Conservation (phyloP, 1,140 invertebrate species). For the Lordiphosa clarofinis region DNA sequence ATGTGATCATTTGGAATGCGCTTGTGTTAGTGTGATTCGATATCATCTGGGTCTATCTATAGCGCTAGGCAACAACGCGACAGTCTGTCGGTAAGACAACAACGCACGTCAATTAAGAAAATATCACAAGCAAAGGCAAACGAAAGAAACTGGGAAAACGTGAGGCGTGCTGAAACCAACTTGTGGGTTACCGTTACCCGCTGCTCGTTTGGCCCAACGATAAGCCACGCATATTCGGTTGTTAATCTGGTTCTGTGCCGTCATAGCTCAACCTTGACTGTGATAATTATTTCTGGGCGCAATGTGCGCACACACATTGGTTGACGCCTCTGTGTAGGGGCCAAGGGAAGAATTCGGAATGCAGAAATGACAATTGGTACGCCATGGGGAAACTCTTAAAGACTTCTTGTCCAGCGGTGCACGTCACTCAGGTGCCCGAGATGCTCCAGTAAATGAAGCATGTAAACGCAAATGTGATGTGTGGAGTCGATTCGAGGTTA, state of each 20-base stretch:
- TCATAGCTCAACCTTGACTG: slow-evolving; percentile 12
- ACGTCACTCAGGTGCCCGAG: too few relatives aligned
- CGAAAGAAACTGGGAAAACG: slow-evolving; percentile 5
- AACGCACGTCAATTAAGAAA: slow-evolving; percentile 16
- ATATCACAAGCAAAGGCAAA: slow-evolving; percentile 14
- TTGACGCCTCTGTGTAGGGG: background rate
- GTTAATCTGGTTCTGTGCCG: background rate
- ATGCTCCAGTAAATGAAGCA: too few relatives aligned
- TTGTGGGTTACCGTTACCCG: background rate
- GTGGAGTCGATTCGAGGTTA: too few relatives aligned
- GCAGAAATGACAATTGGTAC: background rate
- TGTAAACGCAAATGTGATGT: too few relatives aligned
- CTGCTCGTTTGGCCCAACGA: background rate
- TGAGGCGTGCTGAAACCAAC: background rate
- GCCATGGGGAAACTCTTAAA: too few relatives aligned
- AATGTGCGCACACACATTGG: background rate
- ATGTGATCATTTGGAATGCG: slow-evolving; percentile 25
- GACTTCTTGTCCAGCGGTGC: too few relatives aligned
- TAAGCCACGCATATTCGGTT: background rate
- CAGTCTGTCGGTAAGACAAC: slow-evolving; percentile 14
- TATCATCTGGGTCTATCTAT: slow-evolving; percentile 60
- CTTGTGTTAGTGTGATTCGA: slow-evolving; percentile 39
- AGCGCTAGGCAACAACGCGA: slow-evolving; percentile 39
- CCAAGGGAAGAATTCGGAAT: background rate
- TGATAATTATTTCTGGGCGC: slow-evolving; percentile 4